Evolutionary conservation across 2,888 invertebrate species (phyloP).

Genomic region (Andrena chrysosceles): DNA sequence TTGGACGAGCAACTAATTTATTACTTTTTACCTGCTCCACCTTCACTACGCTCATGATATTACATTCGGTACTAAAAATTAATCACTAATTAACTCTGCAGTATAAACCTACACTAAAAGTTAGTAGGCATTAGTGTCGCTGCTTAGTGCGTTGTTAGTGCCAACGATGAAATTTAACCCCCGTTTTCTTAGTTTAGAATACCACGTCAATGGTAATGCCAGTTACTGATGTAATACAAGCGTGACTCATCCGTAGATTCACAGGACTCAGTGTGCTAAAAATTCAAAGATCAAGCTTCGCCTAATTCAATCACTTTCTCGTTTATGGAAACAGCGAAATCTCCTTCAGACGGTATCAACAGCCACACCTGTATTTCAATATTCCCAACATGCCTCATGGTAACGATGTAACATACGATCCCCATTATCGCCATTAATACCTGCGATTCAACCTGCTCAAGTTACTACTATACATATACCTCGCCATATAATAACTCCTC

Average conservation of each 20-base stretch:
- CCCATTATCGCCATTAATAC: constrained; percentile 23
- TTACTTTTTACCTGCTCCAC: too few species aligned
- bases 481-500: constrained; percentile 3
- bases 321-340: background rate
- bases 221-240: background rate
- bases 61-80: too few species aligned
- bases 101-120: too few species aligned
- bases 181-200: too few species aligned
- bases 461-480: background rate
- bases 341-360: background rate
- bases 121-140: too few species aligned
- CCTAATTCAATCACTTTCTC: background rate
- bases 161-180: too few species aligned
- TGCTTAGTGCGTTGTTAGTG: too few species aligned
- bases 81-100: too few species aligned
- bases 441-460: background rate
- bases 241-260: constrained; percentile 15
- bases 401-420: background rate
- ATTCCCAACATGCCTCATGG: background rate
- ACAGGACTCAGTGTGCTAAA: background rate
- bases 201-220: background rate
- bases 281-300: background rate
- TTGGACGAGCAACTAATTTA: too few species aligned
- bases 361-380: background rate
- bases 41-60: too few species aligned